Evolutionary conservation across 2,797 vertebrate species (phyloP), one percentile per base, ranked within the genome.

Genomic region (Xiphorhynchus erythropygius): DNA sequence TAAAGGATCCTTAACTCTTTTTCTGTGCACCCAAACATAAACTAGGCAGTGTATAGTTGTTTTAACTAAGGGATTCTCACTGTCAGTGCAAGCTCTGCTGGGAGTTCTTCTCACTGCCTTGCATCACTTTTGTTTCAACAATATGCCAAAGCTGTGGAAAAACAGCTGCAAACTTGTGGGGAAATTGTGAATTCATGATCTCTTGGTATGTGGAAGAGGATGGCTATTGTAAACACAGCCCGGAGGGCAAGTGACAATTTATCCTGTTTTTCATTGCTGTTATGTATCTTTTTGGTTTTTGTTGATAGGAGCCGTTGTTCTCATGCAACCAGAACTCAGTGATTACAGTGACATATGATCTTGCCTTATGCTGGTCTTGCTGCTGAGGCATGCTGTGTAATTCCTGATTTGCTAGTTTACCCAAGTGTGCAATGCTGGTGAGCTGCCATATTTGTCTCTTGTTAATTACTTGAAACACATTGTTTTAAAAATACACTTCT

Each of bases 381-480:
- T 90, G 46, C 53, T 81, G 74, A 64, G 33, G 11, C 2, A 3
- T 87, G 33, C 14, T 49, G 18, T 73, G 28, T 62, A 44, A 52
- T 79, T 82, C 49, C 33, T 41, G 32, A 53, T 13, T 84, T 64
- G 37, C 28, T 75, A 19, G 55, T 37, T 71, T 50, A 52, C 22
- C 13, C 21, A 49, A 11, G 12, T 35, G 27, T 33, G 5, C 41
- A 19, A 9, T 39, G 21, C 28, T 52, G 27, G 21, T 79, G 63
- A 22, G 5, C 37, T 68, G 32, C n/a, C 35, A 33, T 52, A 42
- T 16, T 24, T 87, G n/a, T 37, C 41, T 50, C 14, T 57, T 69
- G 10, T 39, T 35, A 57, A 18, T 75, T 41, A 33, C 37, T 65
- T 75, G n/a, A 65, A 79, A 35, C 46, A 28, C 0, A 0, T 27